These are phyloP conservation scores for Emydoidea blandingii DNA, from an alignment of 2,797 vertebrate genomes.

Conservation along the genomic window DNA sequence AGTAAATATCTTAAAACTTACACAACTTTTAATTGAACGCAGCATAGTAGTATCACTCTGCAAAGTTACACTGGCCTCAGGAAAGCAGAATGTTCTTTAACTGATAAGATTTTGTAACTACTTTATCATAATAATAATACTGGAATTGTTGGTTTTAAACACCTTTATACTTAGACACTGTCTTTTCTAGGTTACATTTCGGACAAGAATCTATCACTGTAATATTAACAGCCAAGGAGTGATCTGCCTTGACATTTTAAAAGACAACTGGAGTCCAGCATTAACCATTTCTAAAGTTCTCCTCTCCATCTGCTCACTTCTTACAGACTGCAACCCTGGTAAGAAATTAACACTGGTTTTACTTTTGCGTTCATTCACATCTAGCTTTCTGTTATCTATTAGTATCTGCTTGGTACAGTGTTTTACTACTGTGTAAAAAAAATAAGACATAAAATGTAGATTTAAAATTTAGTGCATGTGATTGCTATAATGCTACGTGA, in stretches of 20 bases:
- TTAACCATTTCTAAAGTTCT: slow-evolving; percentile 98
- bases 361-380: fast-evolving
- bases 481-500: not conserved
- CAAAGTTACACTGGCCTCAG: not conserved
- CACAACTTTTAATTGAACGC: not conserved
- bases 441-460: not conserved
- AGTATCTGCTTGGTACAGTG: fast-evolving
- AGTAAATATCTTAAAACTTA: not conserved
- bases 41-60: not conserved
- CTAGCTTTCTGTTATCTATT: not conserved
- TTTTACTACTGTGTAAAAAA: not conserved
- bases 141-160: not conserved
- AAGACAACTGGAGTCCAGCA: slow-evolving; percentile 98
- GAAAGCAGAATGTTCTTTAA: not conserved
- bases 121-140: not conserved
- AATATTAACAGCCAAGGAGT: slow-evolving; percentile 99
- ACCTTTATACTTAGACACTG: not conserved
- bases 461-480: not conserved
- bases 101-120: not conserved
- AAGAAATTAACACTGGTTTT: slow-evolving; percentile 21
- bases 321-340: slow-evolving; percentile 99
- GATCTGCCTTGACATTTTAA: slow-evolving; percentile 98
- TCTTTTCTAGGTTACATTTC: slow-evolving; percentile 91
- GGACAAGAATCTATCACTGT: slow-evolving; percentile 98
- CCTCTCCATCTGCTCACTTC: slow-evolving; percentile 98